These are phyloP conservation scores for Himalopsyche tibetana DNA, from an alignment of 2,888 invertebrate genomes.

Conservation along the genomic window DNA sequence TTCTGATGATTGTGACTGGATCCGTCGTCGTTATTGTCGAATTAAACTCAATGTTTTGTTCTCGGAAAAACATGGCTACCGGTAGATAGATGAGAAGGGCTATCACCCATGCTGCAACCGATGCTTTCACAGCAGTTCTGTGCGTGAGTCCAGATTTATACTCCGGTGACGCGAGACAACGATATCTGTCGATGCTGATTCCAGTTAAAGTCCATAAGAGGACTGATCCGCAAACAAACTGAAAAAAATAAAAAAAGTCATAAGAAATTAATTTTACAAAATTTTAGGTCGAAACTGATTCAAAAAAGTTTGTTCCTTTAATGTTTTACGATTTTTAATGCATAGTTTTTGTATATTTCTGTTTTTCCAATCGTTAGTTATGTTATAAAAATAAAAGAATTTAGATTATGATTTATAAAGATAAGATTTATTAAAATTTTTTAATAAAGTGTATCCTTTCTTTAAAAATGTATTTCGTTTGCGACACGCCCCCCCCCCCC, in stretches of 20 bases:
- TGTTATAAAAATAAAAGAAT: too few relatives aligned
- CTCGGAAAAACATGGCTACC: slow-evolving; percentile 75
- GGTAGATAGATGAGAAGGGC: slow-evolving; percentile 75
- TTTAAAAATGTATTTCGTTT: too few relatives aligned
- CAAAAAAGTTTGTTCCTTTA: too few relatives aligned
- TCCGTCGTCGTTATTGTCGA: slow-evolving; percentile 49
- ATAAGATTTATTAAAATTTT: too few relatives aligned
- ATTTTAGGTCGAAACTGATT: too few relatives aligned
- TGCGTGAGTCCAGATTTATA: slow-evolving; percentile 75
- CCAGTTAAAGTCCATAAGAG: slow-evolving; percentile 78
- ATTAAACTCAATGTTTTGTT: slow-evolving; percentile 67
- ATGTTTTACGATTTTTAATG: too few relatives aligned
- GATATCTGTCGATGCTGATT: slow-evolving; percentile 77
- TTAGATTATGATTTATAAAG: too few relatives aligned
- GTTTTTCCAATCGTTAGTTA: too few relatives aligned
- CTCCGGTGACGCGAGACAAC: slow-evolving; percentile 77
- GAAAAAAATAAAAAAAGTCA: slow-evolving; percentile 66
- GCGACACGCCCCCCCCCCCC: too few relatives aligned
- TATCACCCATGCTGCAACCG: slow-evolving; percentile 74
- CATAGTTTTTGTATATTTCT: too few relatives aligned
- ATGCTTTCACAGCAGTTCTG: slow-evolving; percentile 71
- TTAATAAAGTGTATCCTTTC: too few relatives aligned
- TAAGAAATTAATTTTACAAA: background rate
- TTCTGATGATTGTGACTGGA: background rate
- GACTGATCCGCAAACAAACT: slow-evolving; percentile 79